A percentile compares a stretch with the other conserved stretches of the same genome.
Evolutionary conservation across 2,113 vertebrate genomes (phyloP).

Genomic region (Bolborhynchus lineola): DNA sequence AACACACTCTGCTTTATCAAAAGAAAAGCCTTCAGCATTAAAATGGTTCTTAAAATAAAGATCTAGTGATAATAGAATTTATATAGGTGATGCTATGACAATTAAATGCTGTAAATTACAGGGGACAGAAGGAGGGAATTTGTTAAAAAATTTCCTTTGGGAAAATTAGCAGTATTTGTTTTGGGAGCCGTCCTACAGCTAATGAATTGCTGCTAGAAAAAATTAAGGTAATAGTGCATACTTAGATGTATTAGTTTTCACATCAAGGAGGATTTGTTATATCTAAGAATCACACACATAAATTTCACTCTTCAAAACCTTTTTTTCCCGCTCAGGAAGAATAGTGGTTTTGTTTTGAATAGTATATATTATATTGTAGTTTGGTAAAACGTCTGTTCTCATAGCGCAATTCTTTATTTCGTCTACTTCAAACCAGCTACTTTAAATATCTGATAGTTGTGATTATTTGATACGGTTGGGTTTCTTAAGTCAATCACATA

Average conservation of each 20-base stretch:
- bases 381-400: neutral
- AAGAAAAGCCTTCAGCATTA: neutral
- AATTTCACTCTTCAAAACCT: neutral
- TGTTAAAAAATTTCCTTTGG: neutral
- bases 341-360: neutral
- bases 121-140: neutral
- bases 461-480: neutral
- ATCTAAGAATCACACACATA: neutral
- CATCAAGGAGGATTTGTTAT: neutral
- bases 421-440: neutral
- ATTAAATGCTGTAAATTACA: neutral
- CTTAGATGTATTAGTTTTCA: neutral
- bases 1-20: neutral
- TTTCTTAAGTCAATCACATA: neutral
- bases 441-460: neutral
- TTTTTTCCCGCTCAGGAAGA: neutral
- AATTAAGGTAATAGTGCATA: neutral
- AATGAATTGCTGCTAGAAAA: neutral
- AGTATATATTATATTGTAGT: neutral
- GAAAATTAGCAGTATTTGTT: neutral
- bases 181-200: neutral
- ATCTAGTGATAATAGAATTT: neutral
- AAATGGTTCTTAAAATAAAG: neutral
- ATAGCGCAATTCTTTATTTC: neutral
- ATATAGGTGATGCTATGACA: neutral